Base-by-base conservation (phyloP, 2,888 invertebrate species). In the Trichopoda pennipes region DNA sequence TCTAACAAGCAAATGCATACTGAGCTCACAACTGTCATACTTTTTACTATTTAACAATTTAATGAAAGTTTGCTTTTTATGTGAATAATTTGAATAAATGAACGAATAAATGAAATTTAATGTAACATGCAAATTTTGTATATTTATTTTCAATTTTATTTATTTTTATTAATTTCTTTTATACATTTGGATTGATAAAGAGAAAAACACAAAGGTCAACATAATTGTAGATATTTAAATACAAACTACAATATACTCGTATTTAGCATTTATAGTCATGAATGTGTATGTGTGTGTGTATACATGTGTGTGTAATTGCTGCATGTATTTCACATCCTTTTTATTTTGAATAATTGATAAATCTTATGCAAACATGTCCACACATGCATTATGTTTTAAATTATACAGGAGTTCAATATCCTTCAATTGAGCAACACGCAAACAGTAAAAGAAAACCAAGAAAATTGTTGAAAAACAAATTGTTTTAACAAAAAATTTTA, bases 311-410 rank as follows among this genome's bases (percentile, higher is more conserved):
- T 35, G 58, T 17, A 28, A 28, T 17, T 28, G 28, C 17, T 49
- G 10, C 19, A 38, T 51, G n/a, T 38, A 17, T 23, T 42, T 23
- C 8, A 53, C 28, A 55, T 69, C 56, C 21, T 68, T 81, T 28
- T 32, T 68, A 60, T 77, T 75, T 47, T 81, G 70, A 70, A 81
- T 81, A 81, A 81, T 81, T 81, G 81, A 81, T 81, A 81, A 78
- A 74, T 78, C 70, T 66, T 78, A 70, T 78, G 81, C 66, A 81
- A 78, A 81, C 77, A 81, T 78, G 78, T 60, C 78, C 72, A 60
- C 72, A 60, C 66, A 66, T 72, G 68, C 4, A 78, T 70, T 74
- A 81, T 75, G 78, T 81, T 78, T 78, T 69, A 56, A 69, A 51
- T 35, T 47, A 58, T 66, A 60, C 28, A 44, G 28, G 55, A 28